Evolutionary conservation across 2,888 invertebrate genomes (phyloP).

Genomic region (Epinotia brunnichana): DNA sequence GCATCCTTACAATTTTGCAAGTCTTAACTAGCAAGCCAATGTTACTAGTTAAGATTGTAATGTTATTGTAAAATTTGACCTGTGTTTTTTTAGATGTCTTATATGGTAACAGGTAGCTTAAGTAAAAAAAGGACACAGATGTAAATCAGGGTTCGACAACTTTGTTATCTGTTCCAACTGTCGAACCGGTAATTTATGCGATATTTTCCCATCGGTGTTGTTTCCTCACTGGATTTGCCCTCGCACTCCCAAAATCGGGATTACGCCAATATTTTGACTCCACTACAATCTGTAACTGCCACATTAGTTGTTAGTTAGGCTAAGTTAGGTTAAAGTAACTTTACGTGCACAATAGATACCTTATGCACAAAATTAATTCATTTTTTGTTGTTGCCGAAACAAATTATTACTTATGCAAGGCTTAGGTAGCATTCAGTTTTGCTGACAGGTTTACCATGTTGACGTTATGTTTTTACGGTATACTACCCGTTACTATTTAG

Average conservation of each 20-base stretch:
- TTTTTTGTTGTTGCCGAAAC: conserved; percentile 38
- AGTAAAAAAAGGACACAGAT: neutral
- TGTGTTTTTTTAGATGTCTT: too few species aligned
- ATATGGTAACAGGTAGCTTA: neutral
- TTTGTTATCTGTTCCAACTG: too few species aligned
- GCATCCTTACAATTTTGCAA: too few species aligned
- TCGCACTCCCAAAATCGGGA: conserved; percentile 28
- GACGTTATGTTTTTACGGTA: neutral
- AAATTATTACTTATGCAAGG: conserved; percentile 19
- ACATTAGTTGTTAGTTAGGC: conserved; percentile 48
- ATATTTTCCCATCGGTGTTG: neutral
- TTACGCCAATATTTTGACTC: conserved; percentile 34
- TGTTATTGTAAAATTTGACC: too few species aligned
- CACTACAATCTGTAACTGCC: conserved; percentile 50
- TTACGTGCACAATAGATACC: conserved; percentile 47
- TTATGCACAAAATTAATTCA: conserved; percentile 47
- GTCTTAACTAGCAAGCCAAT: too few species aligned
- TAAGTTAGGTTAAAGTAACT: conserved; percentile 35
- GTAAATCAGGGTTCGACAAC: too few species aligned
- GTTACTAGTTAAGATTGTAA: too few species aligned
- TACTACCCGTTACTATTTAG: neutral
- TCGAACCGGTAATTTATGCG: neutral
- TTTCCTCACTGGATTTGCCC: conserved; percentile 13
- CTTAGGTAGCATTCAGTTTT: too few species aligned
- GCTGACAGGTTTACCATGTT: too few species aligned